Evolutionary conservation across 2,113 vertebrate species (phyloP).

Genomic region (Rattus rattus): DNA sequence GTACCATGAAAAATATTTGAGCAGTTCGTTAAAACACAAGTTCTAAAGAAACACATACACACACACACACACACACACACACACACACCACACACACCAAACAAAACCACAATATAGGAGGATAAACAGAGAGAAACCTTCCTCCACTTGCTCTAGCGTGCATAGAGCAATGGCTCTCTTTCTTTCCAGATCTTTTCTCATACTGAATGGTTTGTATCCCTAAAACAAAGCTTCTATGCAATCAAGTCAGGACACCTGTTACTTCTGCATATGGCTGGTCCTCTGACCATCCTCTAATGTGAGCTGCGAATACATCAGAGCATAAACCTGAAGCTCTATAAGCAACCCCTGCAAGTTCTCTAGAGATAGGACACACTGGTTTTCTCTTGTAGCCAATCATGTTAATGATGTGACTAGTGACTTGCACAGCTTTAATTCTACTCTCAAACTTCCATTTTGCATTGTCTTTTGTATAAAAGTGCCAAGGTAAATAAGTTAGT

Average conservation of each 20-base stretch:
- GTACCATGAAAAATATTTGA: slow-evolving; percentile 63
- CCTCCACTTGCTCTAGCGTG: not conserved
- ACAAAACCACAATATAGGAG: not conserved
- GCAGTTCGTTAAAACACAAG: slow-evolving; percentile 49
- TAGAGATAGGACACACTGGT: not conserved
- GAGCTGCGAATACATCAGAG: not conserved
- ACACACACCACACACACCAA: not conserved
- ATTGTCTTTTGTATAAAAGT: not conserved
- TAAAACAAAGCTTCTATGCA: not conserved
- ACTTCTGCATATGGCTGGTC: not conserved
- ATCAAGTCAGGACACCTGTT: not conserved
- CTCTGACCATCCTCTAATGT: not conserved
- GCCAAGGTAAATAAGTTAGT: not conserved
- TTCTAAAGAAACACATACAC: slow-evolving; percentile 54
- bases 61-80: no score
- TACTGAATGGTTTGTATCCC: not conserved
- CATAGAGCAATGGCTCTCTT: not conserved
- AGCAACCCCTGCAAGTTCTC: not conserved
- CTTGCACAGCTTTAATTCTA: not conserved
- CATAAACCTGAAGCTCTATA: not conserved
- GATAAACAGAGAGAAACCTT: not conserved
- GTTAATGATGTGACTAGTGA: not conserved
- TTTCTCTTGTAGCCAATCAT: not conserved
- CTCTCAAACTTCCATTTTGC: not conserved
- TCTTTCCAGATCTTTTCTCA: not conserved